phyloP scores from a whole-genome alignment of 1,140 invertebrate genomes.

The Sinonovacula constricta region DNA sequence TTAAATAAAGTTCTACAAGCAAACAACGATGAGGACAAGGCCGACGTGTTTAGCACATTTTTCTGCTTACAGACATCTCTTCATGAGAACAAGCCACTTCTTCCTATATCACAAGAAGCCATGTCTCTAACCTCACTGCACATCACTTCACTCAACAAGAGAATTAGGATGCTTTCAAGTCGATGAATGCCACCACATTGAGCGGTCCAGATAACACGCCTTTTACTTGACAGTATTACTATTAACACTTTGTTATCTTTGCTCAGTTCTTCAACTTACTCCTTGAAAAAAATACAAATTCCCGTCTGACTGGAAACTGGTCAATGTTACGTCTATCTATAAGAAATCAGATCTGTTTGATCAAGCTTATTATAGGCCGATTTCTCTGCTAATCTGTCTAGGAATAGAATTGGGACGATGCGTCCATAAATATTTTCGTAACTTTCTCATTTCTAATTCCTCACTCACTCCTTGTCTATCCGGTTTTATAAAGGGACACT shows the following conservation, averaged over 20 bases:
- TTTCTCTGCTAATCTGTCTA: constrained; percentile 20
- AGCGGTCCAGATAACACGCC: neutral
- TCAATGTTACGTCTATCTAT: constrained; percentile 3
- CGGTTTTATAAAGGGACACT: constrained; percentile 26
- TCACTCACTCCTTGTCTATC: constrained; percentile 31
- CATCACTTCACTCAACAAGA: neutral
- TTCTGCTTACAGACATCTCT: neutral
- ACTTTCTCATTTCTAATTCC: constrained; percentile 23
- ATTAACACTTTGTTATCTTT: neutral
- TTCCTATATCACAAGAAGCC: neutral
- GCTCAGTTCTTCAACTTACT: neutral
- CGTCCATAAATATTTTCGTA: constrained; percentile 45
- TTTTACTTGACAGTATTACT: neutral
- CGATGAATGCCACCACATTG: neutral
- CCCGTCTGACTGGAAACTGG: constrained; percentile 12
- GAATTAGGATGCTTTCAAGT: neutral
- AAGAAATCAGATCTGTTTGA: neutral
- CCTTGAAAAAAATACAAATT: neutral
- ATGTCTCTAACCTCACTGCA: neutral
- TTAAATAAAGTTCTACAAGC: neutral
- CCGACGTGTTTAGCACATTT: neutral
- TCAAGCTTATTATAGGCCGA: constrained; percentile 29
- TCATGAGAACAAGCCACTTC: neutral
- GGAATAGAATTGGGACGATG: constrained; percentile 41
- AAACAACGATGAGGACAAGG: neutral